Base-by-base conservation (phyloP, 2,888 invertebrate genomes). In the Autographa gamma region DNA sequence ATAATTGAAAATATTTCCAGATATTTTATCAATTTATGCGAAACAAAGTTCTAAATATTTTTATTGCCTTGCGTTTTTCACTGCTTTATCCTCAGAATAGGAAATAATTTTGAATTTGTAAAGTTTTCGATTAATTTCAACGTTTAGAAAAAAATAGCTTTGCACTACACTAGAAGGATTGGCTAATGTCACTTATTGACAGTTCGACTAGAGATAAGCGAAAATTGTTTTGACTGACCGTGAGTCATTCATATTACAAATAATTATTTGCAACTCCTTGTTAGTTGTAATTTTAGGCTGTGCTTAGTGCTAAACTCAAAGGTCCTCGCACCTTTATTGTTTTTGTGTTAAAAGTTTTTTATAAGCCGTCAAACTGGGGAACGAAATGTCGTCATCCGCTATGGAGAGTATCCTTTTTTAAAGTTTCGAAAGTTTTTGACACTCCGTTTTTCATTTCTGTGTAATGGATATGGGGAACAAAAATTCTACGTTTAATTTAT, bases 321-420 rank as follows among this genome's bases (percentile, higher is more conserved):
- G 86, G 88, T 82, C 76, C 73, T 70, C 54, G 66, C 48, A 81
- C 86, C 85, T 85, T 38, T 74, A 65, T 71, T 67, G 60, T 87
- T 89, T 88, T 88, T 84, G 77, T 88, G 73, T 77, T 73, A 79
- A 85, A 79, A 81, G 83, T 87, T 86, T 85, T 80, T 69, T 74
- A 76, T 73, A 93, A 92, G 76, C 90, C 90, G 87, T 91, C 96
- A 97, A 96, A 95, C 97, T 97, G 98, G 98, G 98, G 91, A 98
- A 98, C 97, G 98, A 98, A 96, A 98, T 98, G 98, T 98, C 98
- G 89, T 97, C 97, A 84, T 97, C 98, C 83, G 97, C 97, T 87
- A 98, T 98, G 98, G 98, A 98, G 96, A 98, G 98, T 98, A 98
- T 98, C 98, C 97, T 98, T 97, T 97, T 78, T 94, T 75, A 82